phyloP scores from a whole-genome alignment of 2,797 vertebrate species.

The Leptoclinus maculatus region DNA sequence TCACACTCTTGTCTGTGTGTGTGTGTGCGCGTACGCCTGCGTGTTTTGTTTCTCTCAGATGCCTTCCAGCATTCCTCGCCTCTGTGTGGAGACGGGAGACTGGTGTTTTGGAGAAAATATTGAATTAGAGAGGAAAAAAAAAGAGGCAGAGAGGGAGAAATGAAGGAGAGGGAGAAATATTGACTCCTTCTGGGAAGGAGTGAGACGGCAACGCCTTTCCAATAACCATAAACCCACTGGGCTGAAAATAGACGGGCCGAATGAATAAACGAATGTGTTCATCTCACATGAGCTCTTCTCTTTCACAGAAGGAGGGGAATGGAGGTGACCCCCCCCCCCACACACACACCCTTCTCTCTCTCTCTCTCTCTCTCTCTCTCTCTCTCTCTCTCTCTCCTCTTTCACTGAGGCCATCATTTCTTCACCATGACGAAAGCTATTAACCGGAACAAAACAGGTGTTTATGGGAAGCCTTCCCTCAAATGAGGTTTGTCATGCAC shows the following conservation, averaged over 20 bases:
- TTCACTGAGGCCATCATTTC: slow-evolving; percentile 71
- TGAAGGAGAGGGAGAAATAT: slow-evolving; percentile 86
- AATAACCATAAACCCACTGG: slow-evolving; percentile 88
- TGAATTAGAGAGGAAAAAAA: slow-evolving; percentile 75
- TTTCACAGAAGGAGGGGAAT: slow-evolving; percentile 69
- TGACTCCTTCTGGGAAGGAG: slow-evolving; percentile 89
- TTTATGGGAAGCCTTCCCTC: slow-evolving; percentile 76
- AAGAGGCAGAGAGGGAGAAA: slow-evolving; percentile 75
- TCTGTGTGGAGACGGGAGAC: slow-evolving; percentile 47
- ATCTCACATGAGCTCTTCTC: slow-evolving; percentile 81
- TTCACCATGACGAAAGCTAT: slow-evolving; percentile 70
- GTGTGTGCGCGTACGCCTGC: not conserved
- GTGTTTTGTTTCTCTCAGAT: slow-evolving; percentile 58
- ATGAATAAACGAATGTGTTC: slow-evolving; percentile 84
- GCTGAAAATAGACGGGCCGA: slow-evolving; percentile 85
- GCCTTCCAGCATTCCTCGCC: slow-evolving; percentile 74
- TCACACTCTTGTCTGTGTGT: slow-evolving; percentile 45
- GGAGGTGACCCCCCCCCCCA: slow-evolving; percentile 59
- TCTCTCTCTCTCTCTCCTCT: slow-evolving; percentile 56
- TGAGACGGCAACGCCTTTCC: slow-evolving; percentile 87
- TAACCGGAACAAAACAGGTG: slow-evolving; percentile 80
- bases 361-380: slow-evolving; percentile 51
- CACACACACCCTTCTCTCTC: slow-evolving; percentile 30
- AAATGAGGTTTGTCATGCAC: slow-evolving; percentile 46
- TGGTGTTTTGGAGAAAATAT: slow-evolving; percentile 78